phyloP scores from a whole-genome alignment of 2,113 vertebrate species.

The Hyla sarda region DNA sequence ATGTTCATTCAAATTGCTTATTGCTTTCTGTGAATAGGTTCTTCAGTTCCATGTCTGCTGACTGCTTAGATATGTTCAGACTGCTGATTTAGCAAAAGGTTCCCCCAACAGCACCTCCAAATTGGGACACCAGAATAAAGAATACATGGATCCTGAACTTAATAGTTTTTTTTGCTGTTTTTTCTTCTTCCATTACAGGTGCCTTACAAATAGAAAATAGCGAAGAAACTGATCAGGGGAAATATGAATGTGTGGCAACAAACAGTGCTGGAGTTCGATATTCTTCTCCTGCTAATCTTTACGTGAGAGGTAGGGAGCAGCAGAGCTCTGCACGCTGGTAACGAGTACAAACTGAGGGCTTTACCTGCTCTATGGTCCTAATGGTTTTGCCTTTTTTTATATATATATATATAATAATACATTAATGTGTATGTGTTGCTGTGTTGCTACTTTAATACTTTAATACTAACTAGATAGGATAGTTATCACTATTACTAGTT shows the following conservation, averaged over 20 bases:
- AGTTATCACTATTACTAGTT: background rate
- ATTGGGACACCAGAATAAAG: background rate
- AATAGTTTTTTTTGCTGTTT: constrained; percentile 65
- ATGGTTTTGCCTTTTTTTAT: background rate
- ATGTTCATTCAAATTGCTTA: background rate
- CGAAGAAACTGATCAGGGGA: constrained; percentile 98
- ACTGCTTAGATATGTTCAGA: too few relatives aligned
- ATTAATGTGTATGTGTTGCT: background rate
- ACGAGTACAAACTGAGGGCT: background rate
- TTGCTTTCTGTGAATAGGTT: constrained; percentile 31
- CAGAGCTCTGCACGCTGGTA: constrained; percentile 65
- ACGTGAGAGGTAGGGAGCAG: constrained; percentile 99
- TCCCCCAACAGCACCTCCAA: background rate
- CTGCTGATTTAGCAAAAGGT: too few relatives aligned
- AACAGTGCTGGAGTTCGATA: constrained; percentile 97
- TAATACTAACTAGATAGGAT: background rate
- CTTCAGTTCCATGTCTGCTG: background rate
- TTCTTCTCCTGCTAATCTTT: constrained; percentile 97
- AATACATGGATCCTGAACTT: constrained; percentile 32
- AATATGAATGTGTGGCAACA: constrained; percentile 97
- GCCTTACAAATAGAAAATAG: constrained; percentile 99
- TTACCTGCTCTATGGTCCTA: constrained; percentile 17
- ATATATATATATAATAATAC: background rate
- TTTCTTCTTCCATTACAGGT: constrained; percentile 76
- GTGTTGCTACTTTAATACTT: background rate